Evolutionary conservation across 1,140 invertebrate genomes (phyloP).

Genomic region (Megalonaias nervosa): DNA sequence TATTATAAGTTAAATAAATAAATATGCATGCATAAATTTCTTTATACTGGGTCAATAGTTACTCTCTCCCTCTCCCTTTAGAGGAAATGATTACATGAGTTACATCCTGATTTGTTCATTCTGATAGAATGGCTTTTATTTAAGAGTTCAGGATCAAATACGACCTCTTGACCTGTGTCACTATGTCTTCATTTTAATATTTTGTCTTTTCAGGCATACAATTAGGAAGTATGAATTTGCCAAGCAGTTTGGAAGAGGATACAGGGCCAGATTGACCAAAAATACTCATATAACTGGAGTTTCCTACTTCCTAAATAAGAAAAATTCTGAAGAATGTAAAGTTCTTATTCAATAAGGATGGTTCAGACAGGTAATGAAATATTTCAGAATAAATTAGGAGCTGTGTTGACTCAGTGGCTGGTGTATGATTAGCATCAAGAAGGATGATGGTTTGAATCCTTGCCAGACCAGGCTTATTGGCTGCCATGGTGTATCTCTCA

Average conservation of each 20-base stretch:
- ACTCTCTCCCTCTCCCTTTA: not conserved
- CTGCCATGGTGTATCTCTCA: no score
- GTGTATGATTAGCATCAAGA: no score
- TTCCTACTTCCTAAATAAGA: conserved; percentile 61
- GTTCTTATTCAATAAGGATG: conserved; percentile 1
- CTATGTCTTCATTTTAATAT: no score
- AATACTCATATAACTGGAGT: conserved; percentile 40
- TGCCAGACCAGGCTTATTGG: no score
- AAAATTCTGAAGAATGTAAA: conserved; percentile 61
- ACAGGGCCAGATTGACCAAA: conserved; percentile 36
- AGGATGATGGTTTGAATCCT: no score
- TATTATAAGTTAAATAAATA: not conserved
- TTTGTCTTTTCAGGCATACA: conserved; percentile 50
- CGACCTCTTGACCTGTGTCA: no score
- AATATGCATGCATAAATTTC: not conserved
- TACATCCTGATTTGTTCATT: not conserved
- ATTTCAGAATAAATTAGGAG: no score
- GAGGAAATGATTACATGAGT: not conserved
- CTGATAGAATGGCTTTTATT: not conserved
- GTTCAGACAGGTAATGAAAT: no score
- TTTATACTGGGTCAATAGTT: not conserved
- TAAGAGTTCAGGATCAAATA: no score
- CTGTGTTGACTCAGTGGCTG: no score
- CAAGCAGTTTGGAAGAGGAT: conserved; percentile 47
- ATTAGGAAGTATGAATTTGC: conserved; percentile 57